Base-by-base conservation (phyloP, 2,797 vertebrate genomes). In the Acomys russatus region DNA sequence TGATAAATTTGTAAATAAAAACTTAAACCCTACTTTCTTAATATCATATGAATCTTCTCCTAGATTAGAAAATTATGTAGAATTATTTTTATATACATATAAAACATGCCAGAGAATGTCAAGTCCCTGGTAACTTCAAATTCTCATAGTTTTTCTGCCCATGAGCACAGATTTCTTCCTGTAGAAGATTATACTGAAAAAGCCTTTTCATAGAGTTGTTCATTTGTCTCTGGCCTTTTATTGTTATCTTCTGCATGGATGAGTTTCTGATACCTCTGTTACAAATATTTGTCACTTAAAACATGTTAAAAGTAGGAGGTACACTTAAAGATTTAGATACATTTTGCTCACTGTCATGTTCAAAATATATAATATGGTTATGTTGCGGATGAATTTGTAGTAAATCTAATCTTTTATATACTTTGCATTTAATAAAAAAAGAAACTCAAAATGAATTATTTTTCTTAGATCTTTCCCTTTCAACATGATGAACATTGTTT, bases 301-400 rank as follows among this genome's bases (percentile, higher is more conserved):
- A 64, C 83, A 22, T n/a, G 70, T 88, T 93, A 59, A 78, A 15
- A 20, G 66, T 20, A 61, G n/a, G 2, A 79, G 33, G 11, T 8
- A 61, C n/a, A 82, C 30, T n/a, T 70, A 12, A 77, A 92, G 7
- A 93, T 80, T 90, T 91, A 91, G 30, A 6, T 38, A 82, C 78
- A 20, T 63, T 4, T 6, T 85, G 79, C 59, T 84, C 61, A 23
- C 82, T 10, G 68, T 54, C 73, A 86, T 64, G 3, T 66, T 91
- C 51, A 61, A 6, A 80, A 76, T 44, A 92, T 59, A 66, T 82
- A 92, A 87, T 91, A 70, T 59, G 6, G 54, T 92, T 86, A 71
- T 74, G 17, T 30, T 85, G 66, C 28, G 70, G 49, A 66, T 64
- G 54, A 92, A 85, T 77, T 71, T 59, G 4, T 33, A 66, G 1